These are phyloP conservation scores for Papilio elwesi DNA, from an alignment of 2,888 invertebrate species.

Conservation along the genomic window DNA sequence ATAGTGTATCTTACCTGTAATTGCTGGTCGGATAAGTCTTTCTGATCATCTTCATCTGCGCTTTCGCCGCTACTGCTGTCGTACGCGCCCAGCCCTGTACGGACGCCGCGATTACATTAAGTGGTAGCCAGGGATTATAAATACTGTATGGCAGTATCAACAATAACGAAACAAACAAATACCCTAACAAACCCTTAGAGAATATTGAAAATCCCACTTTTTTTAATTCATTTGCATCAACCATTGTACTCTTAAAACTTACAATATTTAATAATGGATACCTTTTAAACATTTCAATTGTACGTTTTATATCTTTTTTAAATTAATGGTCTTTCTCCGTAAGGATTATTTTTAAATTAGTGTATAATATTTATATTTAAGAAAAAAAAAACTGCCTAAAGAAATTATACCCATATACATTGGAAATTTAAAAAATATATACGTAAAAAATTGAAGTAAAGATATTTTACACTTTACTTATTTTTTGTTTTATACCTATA, in stretches of 20 bases:
- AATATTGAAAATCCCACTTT: neutral
- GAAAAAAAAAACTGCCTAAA: neutral
- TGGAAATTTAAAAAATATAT: neutral
- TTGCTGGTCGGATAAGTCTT: constrained; percentile 87
- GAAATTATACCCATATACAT: neutral
- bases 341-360: neutral
- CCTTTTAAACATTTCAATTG: no score
- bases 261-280: no score
- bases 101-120: constrained; percentile 46
- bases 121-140: constrained; percentile 4
- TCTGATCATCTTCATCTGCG: constrained; percentile 70
- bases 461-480: neutral
- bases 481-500: neutral
- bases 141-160: neutral
- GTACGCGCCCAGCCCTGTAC: constrained; percentile 92
- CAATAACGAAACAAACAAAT: neutral
- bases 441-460: neutral
- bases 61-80: constrained; percentile 89
- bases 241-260: no score
- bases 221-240: no score
- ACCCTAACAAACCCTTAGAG: neutral
- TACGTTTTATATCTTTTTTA: no score
- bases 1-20: constrained; percentile 82
- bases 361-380: neutral
- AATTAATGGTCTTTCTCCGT: no score